Base-by-base conservation (phyloP, 2,888 invertebrate species). In the Acronicta psi region DNA sequence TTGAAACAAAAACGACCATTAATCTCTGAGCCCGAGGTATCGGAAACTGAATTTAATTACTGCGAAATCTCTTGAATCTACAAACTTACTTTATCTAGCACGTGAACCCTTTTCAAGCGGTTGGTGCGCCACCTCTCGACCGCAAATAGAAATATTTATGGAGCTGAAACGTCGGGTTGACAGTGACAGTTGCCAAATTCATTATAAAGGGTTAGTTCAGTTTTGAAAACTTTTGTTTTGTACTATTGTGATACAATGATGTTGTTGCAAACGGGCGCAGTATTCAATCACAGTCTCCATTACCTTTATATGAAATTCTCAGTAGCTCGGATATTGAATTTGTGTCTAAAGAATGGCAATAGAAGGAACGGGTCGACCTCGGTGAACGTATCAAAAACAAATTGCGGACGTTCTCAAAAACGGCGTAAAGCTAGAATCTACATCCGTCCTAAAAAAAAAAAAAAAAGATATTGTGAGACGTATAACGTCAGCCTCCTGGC, bases 131-230 rank as follows among this genome's bases (percentile, higher is more conserved):
- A 77, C 82, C 76, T 75, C 59, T 42, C 20, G 25, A 52, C 79
- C 81, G 49, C 78, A 77, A 81, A 81, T 78, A 77, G 79, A 84
- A 83, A 84, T 85, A 87, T 87, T 84, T 86, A 86, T 81, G 68
- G 79, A 63, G 52, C 65, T 36, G 34, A 60, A 80, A 73, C 75
- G 65, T 69, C 59, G 70, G 59, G 82, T 81, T 82, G 85, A 84
- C 86, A 85, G 69, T 80, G 68, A 54, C 20, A 2, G 23, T 29
- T 29, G 29, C 73, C 65, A 61, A 79, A 82, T 83, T 81, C 77
- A 81, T 79, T 79, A 82, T 77, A 67, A 58, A 74, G 71, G 75
- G 47, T 55, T 49, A 57, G 64, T 62, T 54, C 43, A 43, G 25
- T 46, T 60, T 50, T 13, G 11, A 25, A 38, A 62, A 37, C 29